phyloP scores from a whole-genome alignment of 2,797 vertebrate genomes.

The Periparus ater region DNA sequence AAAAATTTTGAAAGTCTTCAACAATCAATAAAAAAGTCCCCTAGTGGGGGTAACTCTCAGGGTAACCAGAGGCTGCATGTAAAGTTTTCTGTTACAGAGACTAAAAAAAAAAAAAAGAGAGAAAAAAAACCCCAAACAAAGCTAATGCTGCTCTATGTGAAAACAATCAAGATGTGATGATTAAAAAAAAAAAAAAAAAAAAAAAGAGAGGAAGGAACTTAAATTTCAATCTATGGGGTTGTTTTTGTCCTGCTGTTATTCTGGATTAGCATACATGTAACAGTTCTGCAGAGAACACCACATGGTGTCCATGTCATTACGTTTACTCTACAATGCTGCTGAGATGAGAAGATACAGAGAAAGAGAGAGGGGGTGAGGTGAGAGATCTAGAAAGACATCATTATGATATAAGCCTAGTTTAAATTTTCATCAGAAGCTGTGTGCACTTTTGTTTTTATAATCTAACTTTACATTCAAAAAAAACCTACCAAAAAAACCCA shows the following conservation, averaged over 20 bases:
- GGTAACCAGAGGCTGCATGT: constrained; percentile 59
- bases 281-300: constrained; percentile 69
- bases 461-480: constrained; percentile 89
- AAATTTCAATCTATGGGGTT: constrained; percentile 31
- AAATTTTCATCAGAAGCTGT: constrained; percentile 93
- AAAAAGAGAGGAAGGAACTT: neutral
- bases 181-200: constrained; percentile 4
- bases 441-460: constrained; percentile 89
- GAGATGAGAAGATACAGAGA: constrained; percentile 56
- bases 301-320: constrained; percentile 56
- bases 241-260: constrained; percentile 56
- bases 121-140: constrained; percentile 29
- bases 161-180: constrained; percentile 50
- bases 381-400: constrained; percentile 67
- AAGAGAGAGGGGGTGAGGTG: constrained; percentile 33
- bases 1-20: constrained; percentile 77
- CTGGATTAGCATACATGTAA: constrained; percentile 66
- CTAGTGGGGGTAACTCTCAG: constrained; percentile 61
- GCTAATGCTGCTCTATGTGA: constrained; percentile 28
- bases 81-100: constrained; percentile 65
- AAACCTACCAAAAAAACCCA: neutral
- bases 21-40: constrained; percentile 69
- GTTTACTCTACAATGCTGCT: constrained; percentile 59
- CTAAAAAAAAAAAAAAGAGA: constrained; percentile 41
- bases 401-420: constrained; percentile 76